Conservation (phyloP, 2,797 vertebrate genomes). For the Leucoraja ocellata region DNA sequence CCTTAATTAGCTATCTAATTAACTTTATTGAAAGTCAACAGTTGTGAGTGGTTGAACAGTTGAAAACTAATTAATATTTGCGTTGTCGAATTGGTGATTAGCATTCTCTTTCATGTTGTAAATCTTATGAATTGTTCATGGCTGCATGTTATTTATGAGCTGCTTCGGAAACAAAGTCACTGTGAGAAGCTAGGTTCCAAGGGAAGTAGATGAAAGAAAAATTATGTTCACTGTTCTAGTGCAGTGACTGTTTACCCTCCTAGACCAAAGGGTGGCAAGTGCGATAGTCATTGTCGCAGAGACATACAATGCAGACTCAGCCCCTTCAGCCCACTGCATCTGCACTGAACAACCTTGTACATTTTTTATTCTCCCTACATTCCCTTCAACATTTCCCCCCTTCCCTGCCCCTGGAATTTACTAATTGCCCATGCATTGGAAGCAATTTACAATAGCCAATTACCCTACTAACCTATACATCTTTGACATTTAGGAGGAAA, state of each 20-base stretch:
- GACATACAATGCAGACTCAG: no score
- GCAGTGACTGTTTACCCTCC: background rate
- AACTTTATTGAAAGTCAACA: slow-evolving; percentile 12
- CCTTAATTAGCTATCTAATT: slow-evolving; percentile 23
- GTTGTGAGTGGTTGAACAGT: slow-evolving; percentile 17
- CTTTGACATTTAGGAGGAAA: no score
- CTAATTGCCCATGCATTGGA: no score
- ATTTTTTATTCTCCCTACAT: no score
- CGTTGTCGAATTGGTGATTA: background rate
- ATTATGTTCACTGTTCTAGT: background rate
- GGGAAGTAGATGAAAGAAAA: background rate
- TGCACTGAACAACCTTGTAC: no score
- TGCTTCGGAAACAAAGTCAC: background rate
- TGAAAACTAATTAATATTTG: slow-evolving; percentile 35
- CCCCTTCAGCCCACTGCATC: no score
- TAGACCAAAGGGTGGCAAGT: background rate
- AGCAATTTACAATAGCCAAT: no score
- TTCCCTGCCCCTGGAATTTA: no score
- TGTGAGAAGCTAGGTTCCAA: background rate
- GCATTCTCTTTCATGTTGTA: background rate
- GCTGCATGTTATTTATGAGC: background rate
- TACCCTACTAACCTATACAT: no score
- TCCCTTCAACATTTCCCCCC: no score
- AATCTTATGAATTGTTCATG: slow-evolving; percentile 14
- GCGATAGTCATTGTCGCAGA: no score